A percentile compares a stretch with the other conserved stretches of the same genome.
Conservation (phyloP, 2,113 vertebrate species). For the Siniperca knerii region DNA sequence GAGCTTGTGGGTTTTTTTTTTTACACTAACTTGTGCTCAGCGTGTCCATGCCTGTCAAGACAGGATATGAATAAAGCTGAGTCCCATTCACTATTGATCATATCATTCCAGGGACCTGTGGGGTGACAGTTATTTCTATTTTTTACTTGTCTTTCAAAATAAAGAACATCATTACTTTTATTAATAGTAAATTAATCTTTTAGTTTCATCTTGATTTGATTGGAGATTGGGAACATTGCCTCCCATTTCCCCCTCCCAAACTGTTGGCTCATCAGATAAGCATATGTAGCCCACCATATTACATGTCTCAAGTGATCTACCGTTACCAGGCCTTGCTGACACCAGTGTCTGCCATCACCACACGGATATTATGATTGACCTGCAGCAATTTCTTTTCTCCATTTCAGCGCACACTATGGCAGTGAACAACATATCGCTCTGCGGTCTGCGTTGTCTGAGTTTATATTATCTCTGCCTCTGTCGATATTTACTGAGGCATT, state of each 20-base stretch:
- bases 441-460: constrained; percentile 68
- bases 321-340: constrained; percentile 67
- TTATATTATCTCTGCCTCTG: constrained; percentile 75
- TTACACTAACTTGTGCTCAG: constrained; percentile 3
- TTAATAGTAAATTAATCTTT: constrained; percentile 18
- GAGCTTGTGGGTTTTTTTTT: constrained; percentile 13
- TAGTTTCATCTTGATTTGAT: constrained; percentile 35
- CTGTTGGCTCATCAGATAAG: constrained; percentile 68
- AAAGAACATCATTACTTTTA: constrained; percentile 27
- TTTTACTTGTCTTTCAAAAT: constrained; percentile 38
- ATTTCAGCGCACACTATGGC: constrained; percentile 53
- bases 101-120: background rate
- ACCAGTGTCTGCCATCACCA: constrained; percentile 60
- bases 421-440: constrained; percentile 64
- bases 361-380: constrained; percentile 75
- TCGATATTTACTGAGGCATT: constrained; percentile 82
- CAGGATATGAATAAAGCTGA: constrained; percentile 28
- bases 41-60: background rate
- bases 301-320: constrained; percentile 73
- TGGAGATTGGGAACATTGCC: constrained; percentile 31
- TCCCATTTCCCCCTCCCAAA: constrained; percentile 19
- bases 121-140: constrained; percentile 10
- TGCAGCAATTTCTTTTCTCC: constrained; percentile 66
- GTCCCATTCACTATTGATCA: constrained; percentile 25
- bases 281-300: constrained; percentile 56